Evolutionary conservation across 2,888 invertebrate genomes (phyloP).

Genomic region (Elysia crispata): DNA sequence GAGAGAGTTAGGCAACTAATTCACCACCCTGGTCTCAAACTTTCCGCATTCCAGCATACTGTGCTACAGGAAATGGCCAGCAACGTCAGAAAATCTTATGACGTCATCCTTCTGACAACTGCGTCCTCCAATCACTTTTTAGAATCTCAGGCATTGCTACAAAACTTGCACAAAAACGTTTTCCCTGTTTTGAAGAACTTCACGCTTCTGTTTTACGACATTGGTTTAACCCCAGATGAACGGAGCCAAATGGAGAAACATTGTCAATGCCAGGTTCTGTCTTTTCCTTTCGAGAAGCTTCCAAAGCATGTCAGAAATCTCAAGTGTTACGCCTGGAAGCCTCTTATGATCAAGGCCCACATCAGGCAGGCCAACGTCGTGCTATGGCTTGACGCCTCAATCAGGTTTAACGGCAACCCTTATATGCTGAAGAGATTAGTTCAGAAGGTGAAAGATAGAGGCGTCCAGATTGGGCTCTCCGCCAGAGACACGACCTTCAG

Average conservation of each 20-base stretch:
- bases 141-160: conserved; percentile 44
- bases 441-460: background rate
- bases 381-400: conserved; percentile 44
- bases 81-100: conserved; percentile 18
- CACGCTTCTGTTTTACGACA: conserved; percentile 30
- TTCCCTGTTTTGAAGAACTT: conserved; percentile 43
- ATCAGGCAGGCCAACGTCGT: conserved; percentile 25
- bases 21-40: background rate
- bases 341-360: conserved; percentile 35
- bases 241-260: conserved; percentile 17
- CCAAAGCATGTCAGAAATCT: conserved; percentile 3
- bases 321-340: conserved; percentile 46
- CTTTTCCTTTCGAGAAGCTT: conserved; percentile 44
- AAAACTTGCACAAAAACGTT: conserved; percentile 36
- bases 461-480: conserved; percentile 6
- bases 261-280: conserved; percentile 35
- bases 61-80: conserved; percentile 35
- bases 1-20: conserved; percentile 26
- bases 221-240: conserved; percentile 31
- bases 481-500: conserved; percentile 12
- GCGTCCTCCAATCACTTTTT: conserved; percentile 49
- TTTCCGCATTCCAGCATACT: background rate
- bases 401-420: conserved; percentile 17
- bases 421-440: background rate
- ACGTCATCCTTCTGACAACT: conserved; percentile 46